Evolutionary conservation across 1,140 invertebrate species (phyloP).

Genomic region (Drosophila equinoxialis): DNA sequence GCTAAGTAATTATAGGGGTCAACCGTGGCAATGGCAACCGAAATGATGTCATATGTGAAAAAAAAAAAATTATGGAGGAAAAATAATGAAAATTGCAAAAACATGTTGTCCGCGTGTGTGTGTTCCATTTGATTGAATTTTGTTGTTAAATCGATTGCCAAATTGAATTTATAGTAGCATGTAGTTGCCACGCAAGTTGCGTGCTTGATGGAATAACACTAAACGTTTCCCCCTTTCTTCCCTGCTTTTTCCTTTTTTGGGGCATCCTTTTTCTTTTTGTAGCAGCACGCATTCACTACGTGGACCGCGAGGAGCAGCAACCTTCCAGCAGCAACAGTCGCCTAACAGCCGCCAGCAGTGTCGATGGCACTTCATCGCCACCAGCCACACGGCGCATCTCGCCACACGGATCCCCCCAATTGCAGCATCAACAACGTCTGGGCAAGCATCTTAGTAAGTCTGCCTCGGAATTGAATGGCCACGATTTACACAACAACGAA

Average conservation of each 20-base stretch:
- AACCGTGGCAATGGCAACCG: constrained; percentile 29
- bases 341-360: constrained; percentile 27
- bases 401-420: constrained; percentile 72
- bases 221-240: not conserved
- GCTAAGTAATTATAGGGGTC: constrained; percentile 38
- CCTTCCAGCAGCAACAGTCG: constrained; percentile 46
- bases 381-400: constrained; percentile 47
- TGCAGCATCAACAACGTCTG: constrained; percentile 65
- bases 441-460: constrained; percentile 84
- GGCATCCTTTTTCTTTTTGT: not conserved
- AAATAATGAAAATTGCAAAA: not conserved
- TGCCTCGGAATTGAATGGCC: constrained; percentile 84
- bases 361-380: constrained; percentile 44
- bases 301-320: constrained; percentile 55
- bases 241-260: too few species aligned
- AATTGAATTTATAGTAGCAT: not conserved
- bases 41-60: constrained; percentile 59
- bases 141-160: constrained; percentile 73
- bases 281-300: constrained; percentile 76
- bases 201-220: constrained; percentile 38
- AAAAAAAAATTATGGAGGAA: constrained; percentile 19
- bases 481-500: constrained; percentile 69
- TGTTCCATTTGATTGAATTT: constrained; percentile 32
- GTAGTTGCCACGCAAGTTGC: constrained; percentile 33
- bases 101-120: not conserved